Evolutionary conservation across 2,797 vertebrate species (phyloP).

Genomic region (Astyanax mexicanus): DNA sequence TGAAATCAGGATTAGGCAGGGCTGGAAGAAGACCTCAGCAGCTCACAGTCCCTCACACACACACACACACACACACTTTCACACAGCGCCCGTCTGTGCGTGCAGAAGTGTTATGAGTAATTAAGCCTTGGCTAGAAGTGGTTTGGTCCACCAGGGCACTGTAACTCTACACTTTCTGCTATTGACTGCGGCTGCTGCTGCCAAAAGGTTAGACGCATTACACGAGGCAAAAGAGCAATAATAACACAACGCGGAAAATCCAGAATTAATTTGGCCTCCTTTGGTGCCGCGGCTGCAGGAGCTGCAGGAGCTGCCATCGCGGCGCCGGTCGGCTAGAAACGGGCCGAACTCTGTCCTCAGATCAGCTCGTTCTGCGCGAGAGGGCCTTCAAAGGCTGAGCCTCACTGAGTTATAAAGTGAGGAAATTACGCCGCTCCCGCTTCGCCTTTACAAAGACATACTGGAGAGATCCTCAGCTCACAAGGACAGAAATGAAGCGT

Average conservation of each 20-base stretch:
- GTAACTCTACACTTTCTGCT: constrained; percentile 61
- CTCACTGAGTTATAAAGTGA: constrained; percentile 26
- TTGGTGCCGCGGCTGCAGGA: neutral
- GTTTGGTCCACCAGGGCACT: constrained; percentile 53
- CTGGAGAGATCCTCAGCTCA: constrained; percentile 2
- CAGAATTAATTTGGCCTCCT: constrained; percentile 28
- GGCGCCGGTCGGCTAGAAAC: constrained; percentile 12
- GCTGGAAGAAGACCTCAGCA: neutral
- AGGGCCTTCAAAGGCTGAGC: constrained; percentile 26
- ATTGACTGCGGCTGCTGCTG: constrained; percentile 56
- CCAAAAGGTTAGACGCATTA: constrained; percentile 55
- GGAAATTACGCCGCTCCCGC: neutral
- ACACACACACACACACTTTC: neutral
- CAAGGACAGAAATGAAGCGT: constrained; percentile 29
- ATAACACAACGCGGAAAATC: constrained; percentile 46
- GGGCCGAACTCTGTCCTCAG: constrained; percentile 18
- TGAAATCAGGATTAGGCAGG: neutral
- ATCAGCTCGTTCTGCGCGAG: constrained; percentile 21
- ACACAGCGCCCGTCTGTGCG: constrained; percentile 17
- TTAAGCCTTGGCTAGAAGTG: constrained; percentile 55
- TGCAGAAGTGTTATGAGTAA: constrained; percentile 60
- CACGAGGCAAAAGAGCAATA: constrained; percentile 55
- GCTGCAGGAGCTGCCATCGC: neutral
- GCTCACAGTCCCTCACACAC: neutral
- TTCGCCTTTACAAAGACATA: constrained; percentile 1